Conservation (phyloP, 37 sponge, comb jelly and placozoan species). For the Amphimedon queenslandica region DNA sequence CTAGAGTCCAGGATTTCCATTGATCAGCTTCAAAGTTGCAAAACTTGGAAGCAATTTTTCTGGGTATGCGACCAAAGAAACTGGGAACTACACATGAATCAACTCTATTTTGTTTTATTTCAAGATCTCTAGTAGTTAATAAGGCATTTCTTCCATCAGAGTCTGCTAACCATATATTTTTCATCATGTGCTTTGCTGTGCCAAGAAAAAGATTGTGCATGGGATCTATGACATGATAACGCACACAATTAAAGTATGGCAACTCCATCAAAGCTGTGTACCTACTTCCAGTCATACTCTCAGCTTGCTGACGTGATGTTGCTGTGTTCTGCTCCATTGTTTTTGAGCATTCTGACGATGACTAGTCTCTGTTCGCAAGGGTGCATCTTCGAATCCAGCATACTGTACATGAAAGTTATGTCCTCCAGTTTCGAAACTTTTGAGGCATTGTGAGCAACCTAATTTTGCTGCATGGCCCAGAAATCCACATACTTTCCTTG, state of each 20-base stretch:
- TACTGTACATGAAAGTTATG: no score
- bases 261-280: background rate
- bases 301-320: background rate
- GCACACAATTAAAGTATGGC: background rate
- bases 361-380: no score
- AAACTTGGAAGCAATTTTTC: conserved; percentile 1
- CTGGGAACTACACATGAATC: background rate
- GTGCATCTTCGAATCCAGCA: no score
- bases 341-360: no score
- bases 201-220: conserved; percentile 22
- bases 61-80: background rate
- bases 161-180: background rate
- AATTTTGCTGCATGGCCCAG: no score
- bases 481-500: no score
- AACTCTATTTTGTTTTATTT: background rate
- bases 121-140: background rate
- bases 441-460: no score
- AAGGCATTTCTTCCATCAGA: no score
- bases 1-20: conserved; percentile 6
- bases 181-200: conserved; percentile 3
- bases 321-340: no score
- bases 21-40: conserved; percentile 9
- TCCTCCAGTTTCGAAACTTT: no score
- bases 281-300: background rate
- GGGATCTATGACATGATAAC: conserved; percentile 8